These are phyloP conservation scores for Pipistrellus pygmaeus DNA, from an alignment of 2,797 vertebrate genomes.

Conservation along the genomic window DNA sequence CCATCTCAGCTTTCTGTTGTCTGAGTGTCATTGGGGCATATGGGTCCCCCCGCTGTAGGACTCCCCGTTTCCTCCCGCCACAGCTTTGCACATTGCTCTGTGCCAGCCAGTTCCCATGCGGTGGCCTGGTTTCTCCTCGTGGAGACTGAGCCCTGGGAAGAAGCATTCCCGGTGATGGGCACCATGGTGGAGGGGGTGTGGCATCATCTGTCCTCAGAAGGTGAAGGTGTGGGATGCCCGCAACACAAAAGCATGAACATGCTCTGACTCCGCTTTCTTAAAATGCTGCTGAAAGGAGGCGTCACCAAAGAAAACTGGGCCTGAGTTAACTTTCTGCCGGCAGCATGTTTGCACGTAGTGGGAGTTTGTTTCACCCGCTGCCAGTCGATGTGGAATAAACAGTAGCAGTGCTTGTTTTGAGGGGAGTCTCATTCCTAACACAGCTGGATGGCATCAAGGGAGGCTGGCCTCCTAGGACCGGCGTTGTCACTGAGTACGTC, in stretches of 20 bases:
- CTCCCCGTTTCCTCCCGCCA: neutral
- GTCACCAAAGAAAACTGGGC: neutral
- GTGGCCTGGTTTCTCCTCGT: slow-evolving; percentile 18
- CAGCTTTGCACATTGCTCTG: neutral
- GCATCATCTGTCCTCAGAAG: neutral
- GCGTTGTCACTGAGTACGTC: neutral
- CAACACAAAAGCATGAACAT: neutral
- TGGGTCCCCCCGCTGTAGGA: neutral
- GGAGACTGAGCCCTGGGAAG: neutral
- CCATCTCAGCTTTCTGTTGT: slow-evolving; percentile 24
- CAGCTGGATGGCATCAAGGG: slow-evolving; percentile 11
- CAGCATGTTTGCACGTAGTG: neutral
- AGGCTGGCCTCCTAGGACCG: neutral
- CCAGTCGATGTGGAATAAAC: slow-evolving; percentile 56
- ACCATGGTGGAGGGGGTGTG: neutral
- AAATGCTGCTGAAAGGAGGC: neutral
- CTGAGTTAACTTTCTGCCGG: slow-evolving; percentile 60
- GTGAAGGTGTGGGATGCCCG: neutral
- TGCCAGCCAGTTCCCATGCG: slow-evolving; percentile 68
- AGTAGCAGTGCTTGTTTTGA: neutral
- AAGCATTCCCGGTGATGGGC: neutral
- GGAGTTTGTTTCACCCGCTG: slow-evolving; percentile 54
- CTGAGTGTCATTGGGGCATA: neutral
- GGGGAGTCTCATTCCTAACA: slow-evolving; percentile 38
- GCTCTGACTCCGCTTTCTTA: neutral